Evolutionary conservation across 2,113 vertebrate species (phyloP), one percentile per base, ranked within the genome.

Genomic region (Bufo gargarizans): DNA sequence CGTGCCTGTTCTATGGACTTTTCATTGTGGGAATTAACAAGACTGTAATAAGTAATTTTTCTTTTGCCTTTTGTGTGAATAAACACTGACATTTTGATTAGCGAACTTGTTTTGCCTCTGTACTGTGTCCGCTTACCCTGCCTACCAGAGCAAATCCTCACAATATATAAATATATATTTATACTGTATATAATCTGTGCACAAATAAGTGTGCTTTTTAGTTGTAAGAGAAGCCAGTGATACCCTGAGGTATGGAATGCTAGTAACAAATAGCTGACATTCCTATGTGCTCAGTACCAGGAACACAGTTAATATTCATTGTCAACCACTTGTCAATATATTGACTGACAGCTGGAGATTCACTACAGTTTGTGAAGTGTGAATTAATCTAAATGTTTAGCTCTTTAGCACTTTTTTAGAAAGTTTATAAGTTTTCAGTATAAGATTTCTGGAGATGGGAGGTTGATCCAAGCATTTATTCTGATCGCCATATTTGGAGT

Each of bases 261-360:
- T 45, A 45, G 77, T 17, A 43, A 20, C n/a, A 77, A 79, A 87
- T 87, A 81, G 50, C 77, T 87, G 86, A 55, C 50, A 87, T 87
- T 87, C 86, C 53, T 81, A 11, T 7, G 6, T 22, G 12, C 74
- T 71, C 56, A 45, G 84, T 78, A 77, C 63, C 84, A 81, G 79
- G 56, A 81, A 81, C 79, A 45, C 79, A 50, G 4, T 17, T 80
- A 19, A 61, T 81, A 61, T 81, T 61, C 56, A 45, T 22, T 3
- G 16, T 10, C 22, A 58, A 16, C 56, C 77, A 22, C n/a, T 56
- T 80, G 77, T 58, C 53, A 58, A 58, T 80, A 16, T 6, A 55
- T n/a, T 53, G 47, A 77, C 45, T 50, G 16, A 49, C 16, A 78
- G 4, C 20, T 1, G 17, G 19, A 76, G 72, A 50, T 80, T 43